Evolutionary conservation across 2,113 vertebrate species (phyloP).

Genomic region (Mobula birostris): DNA sequence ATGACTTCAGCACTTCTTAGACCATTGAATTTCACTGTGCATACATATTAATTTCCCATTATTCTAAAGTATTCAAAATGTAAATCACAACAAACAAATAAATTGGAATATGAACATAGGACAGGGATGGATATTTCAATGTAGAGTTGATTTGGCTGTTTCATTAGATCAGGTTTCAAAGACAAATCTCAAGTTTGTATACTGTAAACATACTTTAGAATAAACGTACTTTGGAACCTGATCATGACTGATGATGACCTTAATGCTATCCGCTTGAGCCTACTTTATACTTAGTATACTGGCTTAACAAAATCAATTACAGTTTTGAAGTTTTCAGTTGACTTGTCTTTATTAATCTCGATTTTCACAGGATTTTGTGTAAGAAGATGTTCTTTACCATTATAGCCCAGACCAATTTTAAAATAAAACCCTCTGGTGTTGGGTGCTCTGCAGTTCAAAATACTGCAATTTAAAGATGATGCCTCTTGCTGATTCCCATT

Average conservation of each 20-base stretch:
- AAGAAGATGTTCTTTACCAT: too few species aligned
- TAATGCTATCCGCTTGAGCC: too few species aligned
- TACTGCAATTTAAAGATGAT: not conserved
- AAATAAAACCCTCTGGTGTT: not conserved
- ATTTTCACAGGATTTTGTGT: too few species aligned
- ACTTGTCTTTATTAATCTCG: not conserved
- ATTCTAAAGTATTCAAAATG: not conserved
- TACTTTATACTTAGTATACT: too few species aligned
- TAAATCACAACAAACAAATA: not conserved
- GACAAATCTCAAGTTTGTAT: too few species aligned
- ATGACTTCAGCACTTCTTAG: too few species aligned
- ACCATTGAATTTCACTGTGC: not conserved
- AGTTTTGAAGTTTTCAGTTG: not conserved
- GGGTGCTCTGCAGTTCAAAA: not conserved
- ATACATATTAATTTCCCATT: not conserved
- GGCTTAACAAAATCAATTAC: too few species aligned
- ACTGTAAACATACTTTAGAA: too few species aligned
- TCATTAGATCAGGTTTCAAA: too few species aligned
- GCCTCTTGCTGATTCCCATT: not conserved
- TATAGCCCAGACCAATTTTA: not conserved
- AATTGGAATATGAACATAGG: not conserved
- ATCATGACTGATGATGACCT: too few species aligned
- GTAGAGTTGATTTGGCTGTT: too few species aligned
- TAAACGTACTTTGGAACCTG: too few species aligned
- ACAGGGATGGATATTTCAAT: not conserved